Evolutionary conservation across 2,888 invertebrate species (phyloP).

Genomic region (Netelia melanura): DNA sequence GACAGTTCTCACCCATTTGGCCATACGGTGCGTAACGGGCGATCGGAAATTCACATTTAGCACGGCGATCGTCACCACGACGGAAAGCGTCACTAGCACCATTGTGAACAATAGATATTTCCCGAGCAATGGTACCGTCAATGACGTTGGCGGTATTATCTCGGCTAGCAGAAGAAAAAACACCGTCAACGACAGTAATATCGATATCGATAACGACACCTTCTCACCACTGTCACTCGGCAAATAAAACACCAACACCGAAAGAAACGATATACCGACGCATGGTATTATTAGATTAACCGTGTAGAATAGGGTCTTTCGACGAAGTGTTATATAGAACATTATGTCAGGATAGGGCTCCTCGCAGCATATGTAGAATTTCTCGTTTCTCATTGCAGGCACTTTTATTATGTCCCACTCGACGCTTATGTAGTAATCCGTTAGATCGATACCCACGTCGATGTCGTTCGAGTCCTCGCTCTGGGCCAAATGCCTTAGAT

Average conservation of each 20-base stretch:
- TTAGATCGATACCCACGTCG: constrained; percentile 95
- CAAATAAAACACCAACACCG: constrained; percentile 98
- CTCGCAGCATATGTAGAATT: constrained; percentile 98
- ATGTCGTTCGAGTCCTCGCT: constrained; percentile 95
- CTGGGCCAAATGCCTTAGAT: constrained; percentile 94
- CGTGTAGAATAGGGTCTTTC: constrained; percentile 98
- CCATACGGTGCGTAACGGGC: constrained; percentile 96
- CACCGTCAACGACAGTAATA: constrained; percentile 96
- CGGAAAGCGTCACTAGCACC: constrained; percentile 96
- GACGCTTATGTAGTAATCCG: constrained; percentile 98
- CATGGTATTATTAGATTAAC: constrained; percentile 99
- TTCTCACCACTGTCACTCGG: constrained; percentile 99
- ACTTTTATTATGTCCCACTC: constrained; percentile 99
- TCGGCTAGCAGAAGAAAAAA: constrained; percentile 97
- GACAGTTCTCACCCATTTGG: constrained; percentile 95
- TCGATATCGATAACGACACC: constrained; percentile 97
- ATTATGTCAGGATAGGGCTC: constrained; percentile 99
- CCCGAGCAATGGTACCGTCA: constrained; percentile 96
- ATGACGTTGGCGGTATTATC: constrained; percentile 97
- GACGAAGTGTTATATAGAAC: constrained; percentile 97
- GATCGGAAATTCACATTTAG: constrained; percentile 97
- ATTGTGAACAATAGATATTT: constrained; percentile 97
- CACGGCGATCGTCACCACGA: constrained; percentile 97
- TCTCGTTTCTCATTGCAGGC: constrained; percentile 95
- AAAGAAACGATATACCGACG: constrained; percentile 98